Base-by-base conservation (phyloP, 2,113 vertebrate genomes). In the Petromus typicus region DNA sequence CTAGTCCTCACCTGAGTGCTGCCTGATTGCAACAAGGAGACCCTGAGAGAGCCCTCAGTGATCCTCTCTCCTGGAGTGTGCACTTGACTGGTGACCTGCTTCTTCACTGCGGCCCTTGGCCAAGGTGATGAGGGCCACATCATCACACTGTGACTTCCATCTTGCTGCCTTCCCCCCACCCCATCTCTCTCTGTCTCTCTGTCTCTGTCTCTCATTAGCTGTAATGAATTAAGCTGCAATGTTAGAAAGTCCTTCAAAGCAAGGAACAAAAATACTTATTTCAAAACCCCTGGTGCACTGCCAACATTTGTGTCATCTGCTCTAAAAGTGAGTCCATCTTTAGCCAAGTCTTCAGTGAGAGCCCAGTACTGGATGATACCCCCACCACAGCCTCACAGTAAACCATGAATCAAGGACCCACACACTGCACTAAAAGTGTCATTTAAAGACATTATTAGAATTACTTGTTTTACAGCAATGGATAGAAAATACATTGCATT, bases 391-490 rank as follows among this genome's bases (percentile, higher is more conserved):
- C 37, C 34, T 92, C 79, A 64, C 27, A 22, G 91, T 48, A 86
- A 56, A 71, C 20, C 34, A 32, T 51, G 32, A 93, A 63, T 56
- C 48, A 75, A 83, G 14, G 34, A 63, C 16, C 48, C 48, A 78
- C 18, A 54, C 48, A 34, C 7, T 78, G 51, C 16, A 73, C 85
- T 73, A 90, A 84, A 63, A 34, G 27, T 51, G 23, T 20, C 93
- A 8, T 64, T 92, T 64, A 79, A 87, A 92, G n/a, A 43, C 82
- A 95, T 48, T 81, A 91, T 57, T 63, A 17, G 12, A 57, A 30
- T 66, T 37, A 87, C 86, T 75, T 88, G 37, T 78, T 83, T 89
- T 61, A 79, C 3, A 89, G 63, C 27, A 84, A 87, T 27, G 78
- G 37, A 54, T 34, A 89, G 76, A 30, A 73, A 78, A n/a, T 73